Conservation (phyloP, 2,888 invertebrate genomes). For the Leucoptera coffeella region DNA sequence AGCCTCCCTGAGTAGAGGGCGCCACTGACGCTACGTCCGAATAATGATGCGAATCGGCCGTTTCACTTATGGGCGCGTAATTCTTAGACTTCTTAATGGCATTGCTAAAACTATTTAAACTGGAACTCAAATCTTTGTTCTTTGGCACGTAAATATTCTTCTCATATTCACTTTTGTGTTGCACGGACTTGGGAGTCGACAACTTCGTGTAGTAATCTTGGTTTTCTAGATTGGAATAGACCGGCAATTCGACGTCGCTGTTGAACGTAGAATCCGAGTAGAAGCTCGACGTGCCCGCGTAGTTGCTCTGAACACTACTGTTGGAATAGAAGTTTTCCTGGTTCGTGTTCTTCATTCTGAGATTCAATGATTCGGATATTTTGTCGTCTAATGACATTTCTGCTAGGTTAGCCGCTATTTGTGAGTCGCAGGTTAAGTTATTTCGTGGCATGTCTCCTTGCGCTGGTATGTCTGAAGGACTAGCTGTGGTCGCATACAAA, state of each 20-base stretch:
- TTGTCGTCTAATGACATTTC: slow-evolving; percentile 39
- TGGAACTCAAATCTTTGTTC: slow-evolving; percentile 26
- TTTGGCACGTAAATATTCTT: slow-evolving; percentile 41
- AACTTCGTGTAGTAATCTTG: slow-evolving; percentile 39
- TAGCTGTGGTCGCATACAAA: too few species aligned
- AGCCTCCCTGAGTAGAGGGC: slow-evolving; percentile 12
- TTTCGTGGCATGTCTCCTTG: too few species aligned
- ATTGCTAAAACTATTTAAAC: slow-evolving; percentile 32
- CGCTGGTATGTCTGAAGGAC: too few species aligned
- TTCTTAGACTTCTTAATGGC: slow-evolving; percentile 35
- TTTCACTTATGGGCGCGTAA: slow-evolving; percentile 33
- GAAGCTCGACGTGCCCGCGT: slow-evolving; percentile 8
- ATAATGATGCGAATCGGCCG: slow-evolving; percentile 16
- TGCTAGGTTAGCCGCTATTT: slow-evolving; percentile 14
- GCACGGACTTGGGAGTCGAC: slow-evolving; percentile 20
- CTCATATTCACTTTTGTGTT: slow-evolving; percentile 22
- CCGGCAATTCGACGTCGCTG: slow-evolving; percentile 18
- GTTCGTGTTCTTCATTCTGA: slow-evolving; percentile 32
- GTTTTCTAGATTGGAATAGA: slow-evolving; percentile 31
- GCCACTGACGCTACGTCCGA: slow-evolving; percentile 12
- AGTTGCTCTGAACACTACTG: slow-evolving; percentile 10
- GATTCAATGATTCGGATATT: slow-evolving; percentile 43
- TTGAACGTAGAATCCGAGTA: slow-evolving; percentile 6
- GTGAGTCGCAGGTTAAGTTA: slow-evolving; percentile 9
- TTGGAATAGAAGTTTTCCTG: slow-evolving; percentile 26